These are phyloP conservation scores for Aphaenogaster ashmeadi DNA, from an alignment of 1,140 invertebrate species.

Conservation along the genomic window DNA sequence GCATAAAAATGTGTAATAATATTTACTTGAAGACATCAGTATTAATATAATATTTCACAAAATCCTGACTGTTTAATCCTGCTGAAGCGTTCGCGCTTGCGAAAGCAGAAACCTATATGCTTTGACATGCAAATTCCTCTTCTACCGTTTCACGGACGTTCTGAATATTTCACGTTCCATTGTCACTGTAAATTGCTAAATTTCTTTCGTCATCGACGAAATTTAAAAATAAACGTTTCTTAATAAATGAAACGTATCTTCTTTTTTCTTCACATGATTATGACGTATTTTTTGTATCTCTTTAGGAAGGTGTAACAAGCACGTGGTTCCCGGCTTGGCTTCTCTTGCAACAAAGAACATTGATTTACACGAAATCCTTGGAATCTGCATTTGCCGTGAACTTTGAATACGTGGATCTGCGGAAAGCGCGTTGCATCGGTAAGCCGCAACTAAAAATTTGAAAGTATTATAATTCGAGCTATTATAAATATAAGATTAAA, in stretches of 20 bases:
- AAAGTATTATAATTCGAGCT: neutral
- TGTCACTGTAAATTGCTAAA: neutral
- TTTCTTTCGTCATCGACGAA: neutral
- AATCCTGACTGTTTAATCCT: neutral
- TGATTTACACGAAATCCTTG: slow-evolving; percentile 89
- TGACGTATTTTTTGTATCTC: neutral
- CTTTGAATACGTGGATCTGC: slow-evolving; percentile 91
- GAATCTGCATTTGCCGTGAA: slow-evolving; percentile 83
- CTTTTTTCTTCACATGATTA: neutral
- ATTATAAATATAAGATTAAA: neutral
- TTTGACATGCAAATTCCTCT: slow-evolving; percentile 44
- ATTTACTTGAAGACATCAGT: neutral
- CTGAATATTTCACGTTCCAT: slow-evolving; percentile 2
- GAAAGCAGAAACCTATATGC: slow-evolving; percentile 17
- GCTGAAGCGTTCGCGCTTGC: slow-evolving; percentile 20
- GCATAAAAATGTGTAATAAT: neutral
- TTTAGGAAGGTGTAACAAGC: slow-evolving; percentile 89
- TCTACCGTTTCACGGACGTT: neutral
- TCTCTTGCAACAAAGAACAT: slow-evolving; percentile 90
- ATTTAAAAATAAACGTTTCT: neutral
- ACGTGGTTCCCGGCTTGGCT: slow-evolving; percentile 93
- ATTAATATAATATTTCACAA: neutral
- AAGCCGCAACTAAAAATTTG: slow-evolving; percentile 71
- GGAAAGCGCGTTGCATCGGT: slow-evolving; percentile 94
- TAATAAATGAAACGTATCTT: neutral